Evolutionary conservation across 1,140 invertebrate genomes (phyloP).

Genomic region (Euglossa dilemma): DNA sequence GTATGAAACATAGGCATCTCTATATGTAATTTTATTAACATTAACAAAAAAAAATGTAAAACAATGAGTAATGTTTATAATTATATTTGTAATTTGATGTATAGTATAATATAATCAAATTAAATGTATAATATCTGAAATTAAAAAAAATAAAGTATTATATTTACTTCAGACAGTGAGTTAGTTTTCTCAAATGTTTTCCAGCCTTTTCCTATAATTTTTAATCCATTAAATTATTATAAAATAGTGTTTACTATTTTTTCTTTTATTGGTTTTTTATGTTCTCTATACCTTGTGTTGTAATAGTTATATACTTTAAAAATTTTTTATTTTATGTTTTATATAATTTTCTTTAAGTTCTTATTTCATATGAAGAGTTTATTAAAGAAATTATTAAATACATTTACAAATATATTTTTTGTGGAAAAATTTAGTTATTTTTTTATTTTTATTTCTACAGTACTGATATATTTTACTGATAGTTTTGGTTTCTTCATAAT

Average conservation of each 20-base stretch:
- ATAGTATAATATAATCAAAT: slow-evolving; percentile 57
- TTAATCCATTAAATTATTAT: slow-evolving; percentile 29
- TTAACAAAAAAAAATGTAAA: slow-evolving; percentile 20
- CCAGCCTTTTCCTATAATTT: slow-evolving; percentile 60
- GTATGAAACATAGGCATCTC: slow-evolving; percentile 15
- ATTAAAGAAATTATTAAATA: not conserved
- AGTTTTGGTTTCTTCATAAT: slow-evolving; percentile 9
- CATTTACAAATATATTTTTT: not conserved
- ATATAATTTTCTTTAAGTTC: slow-evolving; percentile 36
- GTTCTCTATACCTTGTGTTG: slow-evolving; percentile 78
- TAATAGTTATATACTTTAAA: slow-evolving; percentile 21
- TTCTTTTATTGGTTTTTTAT: slow-evolving; percentile 58
- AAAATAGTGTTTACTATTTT: slow-evolving; percentile 34
- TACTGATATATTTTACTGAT: slow-evolving; percentile 16
- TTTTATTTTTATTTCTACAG: not conserved
- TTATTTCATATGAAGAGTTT: not conserved
- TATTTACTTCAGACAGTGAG: slow-evolving; percentile 73
- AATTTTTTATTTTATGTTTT: slow-evolving; percentile 66
- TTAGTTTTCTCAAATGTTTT: slow-evolving; percentile 58
- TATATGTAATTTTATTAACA: slow-evolving; percentile 27
- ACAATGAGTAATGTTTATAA: slow-evolving; percentile 42
- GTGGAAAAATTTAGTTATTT: not conserved
- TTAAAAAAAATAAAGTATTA: slow-evolving; percentile 76
- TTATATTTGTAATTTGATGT: slow-evolving; percentile 62
- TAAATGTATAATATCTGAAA: slow-evolving; percentile 63